These are phyloP conservation scores for Ephydatia muelleri DNA, from an alignment of 37 sponge, comb jelly and placozoan species.

Conservation along the genomic window DNA sequence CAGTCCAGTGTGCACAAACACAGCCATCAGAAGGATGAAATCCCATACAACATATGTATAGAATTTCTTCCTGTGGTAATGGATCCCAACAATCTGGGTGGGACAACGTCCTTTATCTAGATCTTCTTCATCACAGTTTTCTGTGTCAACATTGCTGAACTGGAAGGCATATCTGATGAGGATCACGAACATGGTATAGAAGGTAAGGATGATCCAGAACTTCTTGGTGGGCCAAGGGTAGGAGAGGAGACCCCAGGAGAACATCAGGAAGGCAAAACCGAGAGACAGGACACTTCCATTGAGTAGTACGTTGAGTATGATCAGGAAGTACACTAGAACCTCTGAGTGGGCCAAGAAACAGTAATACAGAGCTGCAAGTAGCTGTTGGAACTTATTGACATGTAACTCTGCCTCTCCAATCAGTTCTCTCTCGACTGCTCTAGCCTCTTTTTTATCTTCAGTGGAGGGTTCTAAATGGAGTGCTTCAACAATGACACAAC, in stretches of 20 bases:
- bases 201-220: too few species aligned
- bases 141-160: conserved; percentile 27
- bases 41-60: conserved; percentile 48
- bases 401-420: conserved; percentile 7
- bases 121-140: neutral
- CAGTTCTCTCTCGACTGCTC: conserved; percentile 14
- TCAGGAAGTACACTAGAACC: conserved; percentile 61
- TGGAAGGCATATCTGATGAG: too few species aligned
- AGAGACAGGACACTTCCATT: conserved; percentile 73
- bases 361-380: conserved; percentile 58
- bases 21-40: conserved; percentile 68
- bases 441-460: neutral
- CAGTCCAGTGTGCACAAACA: conserved; percentile 65
- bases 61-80: conserved; percentile 18
- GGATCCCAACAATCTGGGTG: conserved; percentile 39
- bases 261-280: conserved; percentile 54
- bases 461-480: conserved; percentile 16
- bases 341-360: conserved; percentile 68
- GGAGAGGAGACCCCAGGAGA: conserved; percentile 80
- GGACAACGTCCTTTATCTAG: conserved; percentile 29
- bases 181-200: conserved; percentile 48
- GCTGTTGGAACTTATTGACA: conserved; percentile 9
- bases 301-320: conserved; percentile 62
- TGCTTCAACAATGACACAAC: conserved; percentile 2
- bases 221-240: too few species aligned